Base-by-base conservation (phyloP, 2,888 invertebrate genomes). In the Apotomis betuletana region DNA sequence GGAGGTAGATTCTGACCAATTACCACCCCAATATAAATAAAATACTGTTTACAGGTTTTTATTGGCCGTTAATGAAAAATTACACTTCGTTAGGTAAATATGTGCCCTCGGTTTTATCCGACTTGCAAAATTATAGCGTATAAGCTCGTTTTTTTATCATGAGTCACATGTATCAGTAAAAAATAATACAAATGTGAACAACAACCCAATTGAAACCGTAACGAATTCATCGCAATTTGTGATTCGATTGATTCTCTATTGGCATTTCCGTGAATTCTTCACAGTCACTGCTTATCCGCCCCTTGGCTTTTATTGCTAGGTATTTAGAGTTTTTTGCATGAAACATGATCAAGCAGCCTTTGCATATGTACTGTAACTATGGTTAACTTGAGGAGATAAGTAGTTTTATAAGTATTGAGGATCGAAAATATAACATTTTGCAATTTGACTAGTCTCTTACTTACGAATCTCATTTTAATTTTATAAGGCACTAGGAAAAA, bases 161-260 rank as follows among this genome's bases (percentile, higher is more conserved):
- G 27, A 27, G 27, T 27, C 27, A 27, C 2, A 27, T 27, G 27
- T 27, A 27, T 27, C 27, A 27, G 0, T 27, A 27, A 27, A 12
- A 12, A 10, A 12, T 15, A 36, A 57, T 5, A 58, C 38, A 58
- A 58, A n/a, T 5, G 38, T 36, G 13, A n/a, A 51, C 49, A 6
- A 13, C 5, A 4, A 13, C 13, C 9, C 44, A 52, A 52, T 10
- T 75, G 78, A 83, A 82, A 84, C 79, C 76, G 75, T 77, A 76
- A 75, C 79, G 75, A 74, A 81, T 78, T 74, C 63, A 71, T 74
- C 74, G 74, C 73, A 70, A 72, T 36, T 36, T 65, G 49, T 60
- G 38, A 51, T 54, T 27, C 67, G 55, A 61, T 65, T 75, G 75
- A 77, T 75, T 70, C 54, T 38, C 15, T 55, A 59, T 74, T 46